Base-by-base conservation (phyloP, 2,888 invertebrate species). In the Dryadula phaetusa region DNA sequence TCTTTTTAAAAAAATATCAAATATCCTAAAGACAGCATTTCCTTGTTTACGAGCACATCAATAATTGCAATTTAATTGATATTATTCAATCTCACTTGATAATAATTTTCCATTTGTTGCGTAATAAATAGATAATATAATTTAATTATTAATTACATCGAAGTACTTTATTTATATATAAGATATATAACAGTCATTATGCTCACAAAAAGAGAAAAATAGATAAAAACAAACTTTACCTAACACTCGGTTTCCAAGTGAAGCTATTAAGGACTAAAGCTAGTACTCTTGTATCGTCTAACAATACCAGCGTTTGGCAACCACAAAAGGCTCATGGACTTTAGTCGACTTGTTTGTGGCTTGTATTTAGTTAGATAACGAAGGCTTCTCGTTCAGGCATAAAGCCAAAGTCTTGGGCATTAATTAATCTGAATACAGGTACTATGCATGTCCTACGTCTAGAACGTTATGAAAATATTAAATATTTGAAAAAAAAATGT, bases 331-430 rank as follows among this genome's bases (percentile, higher is more conserved):
- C 28, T 58, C 28, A 28, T 18, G 42, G 58, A 42, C 58, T 44
- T 25, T 16, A 58, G 42, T 42, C 16, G 58, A 42, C 58, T 58
- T 44, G 58, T 58, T 44, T 58, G 58, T 58, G 58, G 58, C 40
- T 58, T 58, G 58, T 58, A 58, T 42, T 58, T 44, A 42, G 58
- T 60, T 60, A 60, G 58, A 60, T 60, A 60, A 60, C 58, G 58
- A 44, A 18, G 58, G 28, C 28, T 32, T 44, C 42, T 42, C 28
- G 42, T 60, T 60, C 58, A 60, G 58, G 58, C 58, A 60, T 42
- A 60, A 60, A 60, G 58, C 58, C 58, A 60, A 60, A 60, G 44
- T 60, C 58, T 60, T 34, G 20, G 10, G 42, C 44, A 44, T 18
- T 44, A 44, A 60, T 60, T 44, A 60, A 44, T 60, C 18, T 44